Evolutionary conservation across 2,888 invertebrate species (phyloP), one percentile per base, ranked within the genome.

Genomic region (Lydus trimaculatus): DNA sequence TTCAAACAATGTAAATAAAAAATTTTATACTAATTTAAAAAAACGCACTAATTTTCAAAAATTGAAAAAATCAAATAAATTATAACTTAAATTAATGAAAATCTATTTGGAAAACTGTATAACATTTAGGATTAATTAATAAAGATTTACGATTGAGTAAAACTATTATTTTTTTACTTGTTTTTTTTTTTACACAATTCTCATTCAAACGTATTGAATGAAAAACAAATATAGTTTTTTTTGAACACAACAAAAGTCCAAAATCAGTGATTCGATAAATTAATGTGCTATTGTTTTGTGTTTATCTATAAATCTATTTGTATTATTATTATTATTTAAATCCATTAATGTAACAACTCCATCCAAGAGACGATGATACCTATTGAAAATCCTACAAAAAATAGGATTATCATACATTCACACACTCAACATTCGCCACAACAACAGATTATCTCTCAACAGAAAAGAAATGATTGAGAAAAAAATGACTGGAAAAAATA

Each of bases 311-410:
- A 23, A 52, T 43, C 48, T 48, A 52, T 23, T 23, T 13, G n/a
- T n/a, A n/a, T n/a, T n/a, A n/a, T n/a, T n/a, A n/a, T n/a, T n/a
- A n/a, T n/a, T n/a, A n/a, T n/a, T 25, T 23, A 52, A 52, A 52
- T 52, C 52, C 52, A 52, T 52, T 25, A 52, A 48, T n/a, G 6
- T 52, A 52, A 52, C 52, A 52, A 52, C 52, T 52, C 52, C 52
- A 23, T 52, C 52, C 52, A 20, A 52, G 11, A 52, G 52, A 52
- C 52, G 52, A 63, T 64, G 66, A 66, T 58, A 66, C 70, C 66
- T 70, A 70, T 58, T 64, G 66, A 66, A 66, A 70, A 70, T 70
- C 70, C 70, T 70, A 71, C 64, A 74, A 74, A 73, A 73, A 72
- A 70, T 71, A 74, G 72, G 67, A 71, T 71, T 72, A 72, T 60